phyloP scores from a whole-genome alignment of 1,140 invertebrate genomes.

The Ruditapes philippinarum region DNA sequence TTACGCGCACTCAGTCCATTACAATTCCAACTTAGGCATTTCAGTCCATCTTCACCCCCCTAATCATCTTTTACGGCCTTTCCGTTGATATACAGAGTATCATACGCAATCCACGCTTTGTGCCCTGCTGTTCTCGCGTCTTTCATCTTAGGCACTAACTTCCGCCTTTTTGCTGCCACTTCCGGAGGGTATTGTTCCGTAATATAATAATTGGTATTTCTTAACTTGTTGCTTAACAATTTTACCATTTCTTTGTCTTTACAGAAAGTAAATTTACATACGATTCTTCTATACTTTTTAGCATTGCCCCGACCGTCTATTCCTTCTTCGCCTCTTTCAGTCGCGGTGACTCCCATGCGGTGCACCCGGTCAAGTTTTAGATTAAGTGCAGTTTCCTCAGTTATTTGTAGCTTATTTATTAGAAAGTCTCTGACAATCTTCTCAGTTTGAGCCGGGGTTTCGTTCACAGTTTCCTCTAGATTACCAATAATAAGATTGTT shows the following conservation, averaged over 20 bases:
- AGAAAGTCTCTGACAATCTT: no score
- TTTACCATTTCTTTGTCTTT: neutral
- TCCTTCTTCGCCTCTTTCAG: no score
- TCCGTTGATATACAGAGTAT: conserved; percentile 10
- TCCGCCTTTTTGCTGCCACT: neutral
- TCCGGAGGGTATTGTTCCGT: neutral
- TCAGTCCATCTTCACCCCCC: neutral
- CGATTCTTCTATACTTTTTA: neutral
- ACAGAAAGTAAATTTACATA: neutral
- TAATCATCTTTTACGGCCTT: neutral
- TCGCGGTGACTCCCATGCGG: neutral
- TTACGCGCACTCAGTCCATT: neutral
- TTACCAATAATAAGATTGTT: neutral
- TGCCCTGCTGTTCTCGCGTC: neutral
- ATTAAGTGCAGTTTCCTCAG: neutral
- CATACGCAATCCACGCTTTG: neutral
- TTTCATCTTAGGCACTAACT: neutral
- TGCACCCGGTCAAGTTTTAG: neutral
- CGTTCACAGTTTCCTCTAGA: neutral
- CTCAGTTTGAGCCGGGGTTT: neutral
- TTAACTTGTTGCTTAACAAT: neutral
- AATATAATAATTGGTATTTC: neutral
- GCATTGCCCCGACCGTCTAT: no score
- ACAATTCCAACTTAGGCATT: neutral
- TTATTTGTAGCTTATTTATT: neutral